phyloP scores from a whole-genome alignment of 1,140 invertebrate genomes.

The Amyelois transitella region DNA sequence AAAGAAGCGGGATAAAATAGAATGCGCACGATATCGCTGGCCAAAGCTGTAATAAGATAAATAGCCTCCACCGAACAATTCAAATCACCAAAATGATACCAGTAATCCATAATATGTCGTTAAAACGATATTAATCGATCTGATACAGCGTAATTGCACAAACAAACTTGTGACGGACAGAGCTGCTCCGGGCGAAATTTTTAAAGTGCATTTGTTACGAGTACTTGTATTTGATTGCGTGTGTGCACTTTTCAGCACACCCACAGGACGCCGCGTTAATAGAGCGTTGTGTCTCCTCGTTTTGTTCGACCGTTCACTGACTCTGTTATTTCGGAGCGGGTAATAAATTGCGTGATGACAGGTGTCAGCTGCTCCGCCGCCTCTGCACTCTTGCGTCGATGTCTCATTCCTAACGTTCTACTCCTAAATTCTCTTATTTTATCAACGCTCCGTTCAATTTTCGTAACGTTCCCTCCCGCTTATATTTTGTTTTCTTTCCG shows the following conservation, averaged over 20 bases:
- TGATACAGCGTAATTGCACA: neutral
- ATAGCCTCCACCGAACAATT: neutral
- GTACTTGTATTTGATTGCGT: conserved; percentile 51
- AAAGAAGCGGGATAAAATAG: too few relatives aligned
- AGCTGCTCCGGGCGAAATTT: neutral
- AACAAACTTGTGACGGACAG: neutral
- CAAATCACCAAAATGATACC: neutral
- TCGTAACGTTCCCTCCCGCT: conserved; percentile 55
- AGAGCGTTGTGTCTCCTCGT: conserved; percentile 63
- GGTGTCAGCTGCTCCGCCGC: conserved; percentile 70
- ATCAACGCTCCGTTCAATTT: conserved; percentile 71
- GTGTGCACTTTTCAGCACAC: conserved; percentile 40
- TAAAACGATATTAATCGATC: neutral
- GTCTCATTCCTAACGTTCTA: conserved; percentile 70
- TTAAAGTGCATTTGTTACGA: neutral
- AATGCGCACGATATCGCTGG: too few relatives aligned
- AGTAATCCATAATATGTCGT: neutral
- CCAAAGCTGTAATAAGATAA: too few relatives aligned
- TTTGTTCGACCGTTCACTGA: conserved; percentile 65
- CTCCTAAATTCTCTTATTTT: conserved; percentile 71
- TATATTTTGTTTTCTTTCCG: conserved; percentile 58
- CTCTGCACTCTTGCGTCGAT: conserved; percentile 72
- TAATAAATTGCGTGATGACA: conserved; percentile 74
- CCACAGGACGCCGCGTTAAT: conserved; percentile 60
- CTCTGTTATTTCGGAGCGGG: conserved; percentile 69